Evolutionary conservation across 2,113 vertebrate genomes (phyloP), one percentile per base, ranked within the genome.

Genomic region (Siniperca chuatsi): DNA sequence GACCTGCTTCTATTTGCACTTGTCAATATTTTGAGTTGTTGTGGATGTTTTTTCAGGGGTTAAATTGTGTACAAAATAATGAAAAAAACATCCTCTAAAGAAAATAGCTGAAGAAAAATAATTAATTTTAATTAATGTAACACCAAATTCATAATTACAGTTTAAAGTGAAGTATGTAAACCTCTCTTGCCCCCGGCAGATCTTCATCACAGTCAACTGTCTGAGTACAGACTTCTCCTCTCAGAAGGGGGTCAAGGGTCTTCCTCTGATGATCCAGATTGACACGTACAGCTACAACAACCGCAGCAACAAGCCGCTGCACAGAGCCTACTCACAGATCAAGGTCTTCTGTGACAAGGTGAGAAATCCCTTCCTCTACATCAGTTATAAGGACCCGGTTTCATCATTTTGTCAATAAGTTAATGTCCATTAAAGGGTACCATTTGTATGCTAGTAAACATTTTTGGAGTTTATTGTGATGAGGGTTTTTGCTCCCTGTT

Each of bases 291-390:
- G 98, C 95, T 99, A 99, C 92, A 99, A 99, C 92, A 99, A 99
- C 93, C 98, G 97, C 91, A 99, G 98, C 96, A 99, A 99, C 95
- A 98, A 97, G 89, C 98, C 98, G 18, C 97, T 99, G 88, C 98
- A 99, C 89, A 94, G 98, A 87, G 98, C 97, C 9, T 99, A 96
- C 94, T 98, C 97, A 69, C 98, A 99, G 94, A 99, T 99, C 96
- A 99, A 99, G 91, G 98, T 99, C 91, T 99, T 99, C 94, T 99
- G 98, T 60, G 98, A 99, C 94, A 99, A 99, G 97, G 98, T 99
- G 96, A 84, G 62, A 7, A 20, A 57, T 46, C 57, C 18, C 57
- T 60, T n/a, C 44, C 10, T 70, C 76, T 7, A 3, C 16, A 20
- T 12, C 23, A 33, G 0, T 8, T 33, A n/a, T 44, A 0, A 55